A percentile compares a stretch with the other conserved stretches of the same genome.
phyloP scores from a whole-genome alignment of 1,140 invertebrate species.

The Drosophila triauraria region DNA sequence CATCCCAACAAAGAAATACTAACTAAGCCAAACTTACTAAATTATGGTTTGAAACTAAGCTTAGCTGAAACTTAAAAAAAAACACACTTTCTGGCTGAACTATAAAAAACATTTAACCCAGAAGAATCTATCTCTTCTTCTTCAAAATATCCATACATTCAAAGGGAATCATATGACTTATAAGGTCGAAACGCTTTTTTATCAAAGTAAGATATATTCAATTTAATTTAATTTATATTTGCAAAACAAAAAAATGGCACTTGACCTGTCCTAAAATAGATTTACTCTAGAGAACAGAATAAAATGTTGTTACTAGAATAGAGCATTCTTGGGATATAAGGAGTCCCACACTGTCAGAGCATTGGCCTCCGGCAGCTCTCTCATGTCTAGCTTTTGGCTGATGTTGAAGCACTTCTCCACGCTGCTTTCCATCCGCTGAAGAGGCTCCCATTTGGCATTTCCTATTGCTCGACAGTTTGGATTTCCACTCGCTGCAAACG shows the following conservation, averaged over 20 bases:
- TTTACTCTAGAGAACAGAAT: background rate
- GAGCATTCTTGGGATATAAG: slow-evolving; percentile 51
- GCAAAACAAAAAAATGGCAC: background rate
- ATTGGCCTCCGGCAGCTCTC: slow-evolving; percentile 78
- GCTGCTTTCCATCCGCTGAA: slow-evolving; percentile 11
- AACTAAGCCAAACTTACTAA: no score
- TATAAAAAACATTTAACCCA: no score
- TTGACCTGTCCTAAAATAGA: background rate
- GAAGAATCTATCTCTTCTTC: no score
- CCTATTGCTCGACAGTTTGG: slow-evolving; percentile 63
- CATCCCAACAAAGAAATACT: no score
- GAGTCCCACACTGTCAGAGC: slow-evolving; percentile 84
- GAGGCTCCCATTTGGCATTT: slow-evolving; percentile 47
- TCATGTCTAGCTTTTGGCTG: slow-evolving; percentile 66
- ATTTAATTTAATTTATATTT: background rate
- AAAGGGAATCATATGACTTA: no score
- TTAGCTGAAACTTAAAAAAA: no score
- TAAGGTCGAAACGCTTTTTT: no score
- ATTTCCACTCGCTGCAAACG: slow-evolving; percentile 82
- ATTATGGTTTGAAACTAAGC: no score
- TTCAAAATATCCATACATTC: no score
- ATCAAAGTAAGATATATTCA: no score
- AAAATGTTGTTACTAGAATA: slow-evolving; percentile 28
- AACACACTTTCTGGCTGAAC: no score
- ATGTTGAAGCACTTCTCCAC: slow-evolving; percentile 82